These are phyloP conservation scores for Atta texana DNA, from an alignment of 1,140 invertebrate genomes.

Conservation along the genomic window DNA sequence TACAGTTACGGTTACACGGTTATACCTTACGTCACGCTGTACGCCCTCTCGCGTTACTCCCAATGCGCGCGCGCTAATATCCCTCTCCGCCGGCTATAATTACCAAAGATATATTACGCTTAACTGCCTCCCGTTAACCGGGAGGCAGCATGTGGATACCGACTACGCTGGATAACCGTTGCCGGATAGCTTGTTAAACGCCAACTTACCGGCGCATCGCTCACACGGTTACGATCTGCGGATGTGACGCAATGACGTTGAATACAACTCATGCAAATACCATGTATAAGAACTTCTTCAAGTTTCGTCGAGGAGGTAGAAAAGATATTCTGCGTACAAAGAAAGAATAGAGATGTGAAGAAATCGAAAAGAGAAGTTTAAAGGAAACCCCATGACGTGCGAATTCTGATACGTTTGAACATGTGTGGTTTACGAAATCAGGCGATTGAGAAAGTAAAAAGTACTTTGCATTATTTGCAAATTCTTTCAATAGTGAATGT, in stretches of 20 bases:
- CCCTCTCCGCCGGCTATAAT: conserved; percentile 77
- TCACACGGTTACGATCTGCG: conserved; percentile 7
- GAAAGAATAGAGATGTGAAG: background rate
- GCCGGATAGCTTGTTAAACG: conserved; percentile 73
- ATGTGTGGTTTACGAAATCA: background rate
- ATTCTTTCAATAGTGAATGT: background rate
- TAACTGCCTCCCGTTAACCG: conserved; percentile 71
- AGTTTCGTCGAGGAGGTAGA: background rate
- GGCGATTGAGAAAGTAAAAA: background rate
- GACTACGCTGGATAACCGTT: conserved; percentile 34
- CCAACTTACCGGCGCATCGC: conserved; percentile 64
- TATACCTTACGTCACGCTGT: conserved; percentile 78
- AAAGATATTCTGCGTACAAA: background rate
- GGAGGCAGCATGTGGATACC: conserved; percentile 4
- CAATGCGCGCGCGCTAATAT: conserved; percentile 67
- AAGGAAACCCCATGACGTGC: too few species aligned
- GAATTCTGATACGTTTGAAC: background rate
- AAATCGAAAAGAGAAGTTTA: background rate
- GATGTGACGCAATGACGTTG: conserved; percentile 7
- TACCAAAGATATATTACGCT: conserved; percentile 79
- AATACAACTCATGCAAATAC: background rate
- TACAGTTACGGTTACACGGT: conserved; percentile 81
- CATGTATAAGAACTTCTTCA: background rate
- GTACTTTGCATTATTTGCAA: background rate
- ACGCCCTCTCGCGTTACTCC: conserved; percentile 64